phyloP scores from a whole-genome alignment of 2,888 invertebrate species.

The Rosalia funebris region DNA sequence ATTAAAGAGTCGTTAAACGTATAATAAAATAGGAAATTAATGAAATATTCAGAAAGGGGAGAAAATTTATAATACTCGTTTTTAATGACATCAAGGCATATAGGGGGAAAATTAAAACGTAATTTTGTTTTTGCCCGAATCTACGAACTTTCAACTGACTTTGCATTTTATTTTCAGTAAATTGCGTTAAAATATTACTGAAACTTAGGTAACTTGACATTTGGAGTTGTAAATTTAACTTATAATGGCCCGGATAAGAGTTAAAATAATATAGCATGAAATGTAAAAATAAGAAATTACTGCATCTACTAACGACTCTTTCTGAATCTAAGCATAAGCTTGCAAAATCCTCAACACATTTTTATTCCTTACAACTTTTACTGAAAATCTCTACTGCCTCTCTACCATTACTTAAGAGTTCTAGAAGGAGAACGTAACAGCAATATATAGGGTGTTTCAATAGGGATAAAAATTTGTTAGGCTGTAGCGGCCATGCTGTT shows the following conservation, averaged over 20 bases:
- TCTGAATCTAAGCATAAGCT: not conserved
- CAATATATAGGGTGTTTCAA: no score
- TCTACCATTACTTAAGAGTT: no score
- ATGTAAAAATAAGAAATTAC: conserved; percentile 1
- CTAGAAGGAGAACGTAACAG: no score
- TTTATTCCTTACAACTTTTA: no score
- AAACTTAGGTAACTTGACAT: conserved; percentile 4
- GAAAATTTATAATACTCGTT: conserved; percentile 41
- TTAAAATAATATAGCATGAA: not conserved
- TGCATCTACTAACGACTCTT: not conserved
- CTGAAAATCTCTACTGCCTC: no score
- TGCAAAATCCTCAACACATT: no score
- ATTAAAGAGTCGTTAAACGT: conserved; percentile 14
- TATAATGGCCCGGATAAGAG: not conserved
- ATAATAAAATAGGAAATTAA: conserved; percentile 24
- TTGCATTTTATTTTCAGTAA: conserved; percentile 42
- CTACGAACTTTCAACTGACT: conserved; percentile 39
- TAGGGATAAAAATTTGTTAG: no score
- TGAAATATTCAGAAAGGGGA: conserved; percentile 26
- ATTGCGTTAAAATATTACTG: conserved; percentile 40
- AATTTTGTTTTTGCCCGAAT: conserved; percentile 52
- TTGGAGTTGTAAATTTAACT: not conserved
- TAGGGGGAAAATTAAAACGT: conserved; percentile 53
- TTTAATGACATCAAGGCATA: conserved; percentile 50
- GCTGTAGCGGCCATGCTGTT: no score